Evolutionary conservation across 2,113 vertebrate species (phyloP).

Genomic region (Scalopus aquaticus): DNA sequence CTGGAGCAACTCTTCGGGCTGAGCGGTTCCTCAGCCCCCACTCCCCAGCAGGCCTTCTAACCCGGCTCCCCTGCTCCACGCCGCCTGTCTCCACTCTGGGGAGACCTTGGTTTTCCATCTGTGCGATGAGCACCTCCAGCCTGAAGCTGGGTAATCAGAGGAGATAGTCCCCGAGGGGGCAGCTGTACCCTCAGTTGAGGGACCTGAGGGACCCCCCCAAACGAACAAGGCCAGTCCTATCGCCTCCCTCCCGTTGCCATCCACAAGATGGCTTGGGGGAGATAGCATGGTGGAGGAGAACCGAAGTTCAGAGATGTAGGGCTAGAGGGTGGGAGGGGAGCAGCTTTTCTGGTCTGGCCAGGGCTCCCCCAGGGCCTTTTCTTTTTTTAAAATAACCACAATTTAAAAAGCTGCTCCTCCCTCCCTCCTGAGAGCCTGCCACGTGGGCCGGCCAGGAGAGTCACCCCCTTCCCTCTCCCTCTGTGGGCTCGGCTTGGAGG

Average conservation of each 20-base stretch:
- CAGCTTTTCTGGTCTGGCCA: neutral
- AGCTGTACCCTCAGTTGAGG: neutral
- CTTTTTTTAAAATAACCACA: conserved; percentile 55
- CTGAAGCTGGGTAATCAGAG: neutral
- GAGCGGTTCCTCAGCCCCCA: too few species aligned
- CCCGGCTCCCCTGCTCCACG: neutral
- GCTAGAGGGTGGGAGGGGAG: neutral
- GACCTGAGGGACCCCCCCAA: neutral
- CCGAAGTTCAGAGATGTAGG: neutral
- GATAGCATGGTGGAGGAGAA: neutral
- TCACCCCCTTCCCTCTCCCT: neutral
- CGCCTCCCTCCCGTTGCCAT: too few species aligned
- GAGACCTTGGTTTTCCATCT: neutral
- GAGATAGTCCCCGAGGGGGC: neutral
- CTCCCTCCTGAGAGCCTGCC: conserved; percentile 13
- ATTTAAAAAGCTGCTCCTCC: neutral
- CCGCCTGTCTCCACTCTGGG: neutral
- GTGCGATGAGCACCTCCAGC: neutral
- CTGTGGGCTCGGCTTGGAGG: neutral
- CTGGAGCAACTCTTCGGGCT: too few species aligned
- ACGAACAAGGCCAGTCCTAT: neutral
- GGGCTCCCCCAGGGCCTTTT: neutral
- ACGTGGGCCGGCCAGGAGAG: conserved; percentile 39
- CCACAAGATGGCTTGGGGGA: neutral
- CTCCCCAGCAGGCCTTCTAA: neutral